Evolutionary conservation across 2,888 invertebrate species (phyloP), one percentile per base, ranked within the genome.

Genomic region (Perizoma flavofasciatum): DNA sequence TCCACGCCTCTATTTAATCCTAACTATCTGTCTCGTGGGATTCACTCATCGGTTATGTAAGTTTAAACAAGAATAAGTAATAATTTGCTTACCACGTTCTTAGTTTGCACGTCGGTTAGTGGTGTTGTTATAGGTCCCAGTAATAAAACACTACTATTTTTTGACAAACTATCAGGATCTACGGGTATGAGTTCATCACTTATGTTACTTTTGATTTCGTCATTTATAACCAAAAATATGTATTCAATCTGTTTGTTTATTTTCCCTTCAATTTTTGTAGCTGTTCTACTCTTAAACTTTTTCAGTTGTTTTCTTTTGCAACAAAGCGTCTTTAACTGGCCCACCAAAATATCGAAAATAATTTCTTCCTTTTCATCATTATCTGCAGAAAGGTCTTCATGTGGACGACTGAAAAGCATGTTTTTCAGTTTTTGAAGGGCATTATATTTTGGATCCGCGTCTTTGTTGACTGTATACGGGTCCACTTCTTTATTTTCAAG

Each of bases 211-310:
- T 79, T 84, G 41, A 92, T 81, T 78, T 90, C 91, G 44, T 92
- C 91, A 67, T 91, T 91, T 45, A 91, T 72, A 35, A 92, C 80
- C 53, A 92, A 71, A 74, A 91, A 91, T 78, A 92, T 83, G 51
- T 85, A 83, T 75, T 91, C 88, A 10, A 69, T 68, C 45, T 65
- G 55, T 37, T 69, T 69, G 9, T 70, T 71, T 33, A 63, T 56
- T 44, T 63, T 9, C 33, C 37, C 33, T 55, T 65, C 65, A 55
- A 64, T 64, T 72, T 74, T 46, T 77, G 43, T 22, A 74, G 55
- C 5, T 69, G 59, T 61, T 76, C 68, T 40, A 74, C 61, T 52
- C 49, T 61, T 65, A 52, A 63, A 66, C 41, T 73, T 75, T 48
- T 68, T 65, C 0, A 70, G 54, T 63, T 76, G 78, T 53, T 51